Evolutionary conservation across 23 tunicate species (phyloP).

Genomic region (Halocynthia roretzi): DNA sequence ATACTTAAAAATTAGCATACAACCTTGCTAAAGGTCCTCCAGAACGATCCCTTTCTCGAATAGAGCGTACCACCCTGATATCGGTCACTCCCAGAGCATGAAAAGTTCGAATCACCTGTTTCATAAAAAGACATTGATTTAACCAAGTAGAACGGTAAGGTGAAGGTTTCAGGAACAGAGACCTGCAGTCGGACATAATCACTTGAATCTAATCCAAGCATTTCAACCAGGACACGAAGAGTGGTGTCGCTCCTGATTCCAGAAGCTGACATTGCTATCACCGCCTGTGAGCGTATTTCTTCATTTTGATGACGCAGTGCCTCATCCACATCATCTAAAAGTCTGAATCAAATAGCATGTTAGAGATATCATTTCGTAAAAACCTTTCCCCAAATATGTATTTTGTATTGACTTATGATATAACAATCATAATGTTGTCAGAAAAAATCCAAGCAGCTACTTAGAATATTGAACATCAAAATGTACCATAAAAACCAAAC

Average conservation of each 20-base stretch:
- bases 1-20: not conserved
- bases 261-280: conserved; percentile 81
- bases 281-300: conserved; percentile 79
- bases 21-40: conserved; percentile 72
- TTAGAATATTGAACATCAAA: too few relatives aligned
- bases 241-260: conserved; percentile 71
- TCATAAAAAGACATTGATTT: not conserved
- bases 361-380: too few relatives aligned
- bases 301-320: conserved; percentile 25
- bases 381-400: too few relatives aligned
- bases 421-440: too few relatives aligned
- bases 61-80: conserved; percentile 67
- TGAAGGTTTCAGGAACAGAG: not conserved
- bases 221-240: conserved; percentile 61
- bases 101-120: conserved; percentile 66
- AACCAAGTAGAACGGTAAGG: not conserved
- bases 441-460: too few relatives aligned
- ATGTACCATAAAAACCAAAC: too few relatives aligned
- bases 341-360: conserved; percentile 15
- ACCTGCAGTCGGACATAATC: conserved; percentile 90
- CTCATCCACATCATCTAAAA: conserved; percentile 59
- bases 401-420: too few relatives aligned
- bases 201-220: conserved; percentile 81
- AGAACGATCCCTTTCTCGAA: conserved; percentile 62
- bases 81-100: conserved; percentile 69